phyloP scores from a whole-genome alignment of 2,888 invertebrate species.

The Drosophila kambysellisi region DNA sequence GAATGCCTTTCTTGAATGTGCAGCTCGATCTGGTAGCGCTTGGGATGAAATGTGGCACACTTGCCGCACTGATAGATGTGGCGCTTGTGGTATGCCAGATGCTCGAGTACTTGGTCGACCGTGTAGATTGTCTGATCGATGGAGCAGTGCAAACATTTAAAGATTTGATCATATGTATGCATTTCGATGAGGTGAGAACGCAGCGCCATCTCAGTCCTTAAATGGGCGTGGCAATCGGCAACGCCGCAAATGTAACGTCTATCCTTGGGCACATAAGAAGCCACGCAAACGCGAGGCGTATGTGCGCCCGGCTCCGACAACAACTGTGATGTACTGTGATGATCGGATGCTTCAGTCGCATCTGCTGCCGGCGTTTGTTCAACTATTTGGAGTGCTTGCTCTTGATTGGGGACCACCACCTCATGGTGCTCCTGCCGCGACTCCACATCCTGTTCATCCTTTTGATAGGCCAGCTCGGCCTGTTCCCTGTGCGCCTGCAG shows the following conservation, averaged over 20 bases:
- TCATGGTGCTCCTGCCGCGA: background rate
- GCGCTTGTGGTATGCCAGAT: conserved; percentile 91
- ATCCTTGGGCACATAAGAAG: conserved; percentile 86
- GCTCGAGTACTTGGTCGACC: conserved; percentile 86
- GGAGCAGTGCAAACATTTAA: conserved; percentile 45
- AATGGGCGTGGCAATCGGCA: conserved; percentile 3
- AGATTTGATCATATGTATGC: conserved; percentile 22
- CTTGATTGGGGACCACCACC: background rate
- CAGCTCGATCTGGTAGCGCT: conserved; percentile 88
- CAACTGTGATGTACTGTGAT: too few relatives aligned
- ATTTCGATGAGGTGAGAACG: conserved; percentile 25
- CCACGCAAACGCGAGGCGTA: background rate
- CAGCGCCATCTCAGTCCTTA: conserved; percentile 35
- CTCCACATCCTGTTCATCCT: conserved; percentile 22
- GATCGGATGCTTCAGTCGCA: background rate
- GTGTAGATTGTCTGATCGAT: rapidly evolving
- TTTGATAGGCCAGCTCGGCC: conserved; percentile 85
- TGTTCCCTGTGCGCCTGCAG: conserved; percentile 41
- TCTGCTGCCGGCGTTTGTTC: background rate
- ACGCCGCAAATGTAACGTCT: conserved; percentile 90
- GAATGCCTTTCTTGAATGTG: conserved; percentile 88
- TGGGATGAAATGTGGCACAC: conserved; percentile 89
- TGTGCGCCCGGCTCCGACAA: conserved; percentile 20
- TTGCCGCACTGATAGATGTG: conserved; percentile 90
- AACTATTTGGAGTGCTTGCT: background rate